Conservation (phyloP, 2,797 vertebrate genomes). For the Macropus fuliginosus region DNA sequence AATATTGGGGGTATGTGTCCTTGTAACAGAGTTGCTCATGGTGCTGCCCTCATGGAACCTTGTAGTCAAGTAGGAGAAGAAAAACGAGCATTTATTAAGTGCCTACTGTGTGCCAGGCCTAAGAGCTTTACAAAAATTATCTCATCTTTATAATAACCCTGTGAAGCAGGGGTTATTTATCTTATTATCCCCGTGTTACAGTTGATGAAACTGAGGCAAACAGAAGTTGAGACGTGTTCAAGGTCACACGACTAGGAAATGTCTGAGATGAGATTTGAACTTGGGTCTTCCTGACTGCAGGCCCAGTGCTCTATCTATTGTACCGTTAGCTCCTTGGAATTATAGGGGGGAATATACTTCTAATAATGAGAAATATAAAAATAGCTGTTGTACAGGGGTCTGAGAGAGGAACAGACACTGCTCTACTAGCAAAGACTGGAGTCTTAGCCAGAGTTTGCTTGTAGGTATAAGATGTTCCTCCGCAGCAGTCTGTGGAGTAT, state of each 20-base stretch:
- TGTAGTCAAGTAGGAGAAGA: not conserved
- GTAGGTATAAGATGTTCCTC: no score
- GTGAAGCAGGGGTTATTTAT: no score
- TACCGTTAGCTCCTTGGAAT: not conserved
- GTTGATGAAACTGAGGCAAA: not conserved
- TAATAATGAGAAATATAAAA: not conserved
- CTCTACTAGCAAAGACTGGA: not conserved
- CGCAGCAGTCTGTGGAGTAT: not conserved
- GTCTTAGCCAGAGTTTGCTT: not conserved
- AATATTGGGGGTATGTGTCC: no score
- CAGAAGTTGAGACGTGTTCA: not conserved
- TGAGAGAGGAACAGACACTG: not conserved
- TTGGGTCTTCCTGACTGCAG: not conserved
- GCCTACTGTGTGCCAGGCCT: not conserved
- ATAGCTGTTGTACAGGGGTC: not conserved
- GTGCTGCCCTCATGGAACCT: not conserved
- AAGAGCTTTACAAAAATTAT: not conserved
- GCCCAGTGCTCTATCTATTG: not conserved
- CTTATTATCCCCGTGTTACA: no score
- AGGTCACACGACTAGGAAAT: not conserved
- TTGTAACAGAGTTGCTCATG: not conserved
- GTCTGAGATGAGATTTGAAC: not conserved
- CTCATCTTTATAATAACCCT: not conserved
- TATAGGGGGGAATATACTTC: not conserved
- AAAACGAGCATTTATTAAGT: not conserved